Evolutionary conservation across 1,140 invertebrate species (phyloP).

Genomic region (Brachionus calyciflorus): DNA sequence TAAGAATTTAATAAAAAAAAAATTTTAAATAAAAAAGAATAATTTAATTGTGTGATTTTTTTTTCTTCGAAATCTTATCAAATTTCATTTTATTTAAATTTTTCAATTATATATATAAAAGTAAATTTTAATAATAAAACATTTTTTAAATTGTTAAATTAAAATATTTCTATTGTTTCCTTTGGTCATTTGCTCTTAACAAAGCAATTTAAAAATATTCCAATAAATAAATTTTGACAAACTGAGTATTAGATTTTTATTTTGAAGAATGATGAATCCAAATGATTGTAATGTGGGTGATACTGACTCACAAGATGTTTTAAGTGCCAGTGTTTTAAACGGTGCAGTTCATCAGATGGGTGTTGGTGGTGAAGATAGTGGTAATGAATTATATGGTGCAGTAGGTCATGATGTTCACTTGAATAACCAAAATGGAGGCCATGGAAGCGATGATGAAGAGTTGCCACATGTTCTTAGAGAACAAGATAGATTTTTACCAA

Average conservation of each 20-base stretch:
- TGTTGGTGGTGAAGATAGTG: background rate
- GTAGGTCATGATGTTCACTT: constrained; percentile 1
- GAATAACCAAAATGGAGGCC: background rate
- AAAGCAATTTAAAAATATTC: background rate
- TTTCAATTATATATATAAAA: too few relatives aligned
- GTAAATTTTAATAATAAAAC: too few relatives aligned
- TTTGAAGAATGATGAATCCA: constrained; percentile 47
- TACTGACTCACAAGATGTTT: constrained; percentile 4
- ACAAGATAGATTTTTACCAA: constrained; percentile 91
- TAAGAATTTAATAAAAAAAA: too few relatives aligned
- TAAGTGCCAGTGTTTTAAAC: background rate
- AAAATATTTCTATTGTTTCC: too few relatives aligned
- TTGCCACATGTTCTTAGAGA: constrained; percentile 42
- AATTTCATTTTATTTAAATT: too few relatives aligned
- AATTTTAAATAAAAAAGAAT: too few relatives aligned
- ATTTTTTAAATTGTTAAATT: too few relatives aligned
- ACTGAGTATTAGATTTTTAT: background rate
- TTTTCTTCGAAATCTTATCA: too few relatives aligned
- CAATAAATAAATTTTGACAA: background rate
- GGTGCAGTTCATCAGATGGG: background rate
- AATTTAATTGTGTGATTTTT: too few relatives aligned
- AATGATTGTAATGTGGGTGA: constrained; percentile 37
- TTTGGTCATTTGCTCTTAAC: constrained; percentile 40
- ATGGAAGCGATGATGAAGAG: constrained; percentile 40
- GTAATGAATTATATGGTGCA: background rate